Evolutionary conservation across 30 jellyfish, hydroid and myxozoan species (phyloP), one percentile per base, ranked within the genome.

Genomic region (Cassiopea andromeda): DNA sequence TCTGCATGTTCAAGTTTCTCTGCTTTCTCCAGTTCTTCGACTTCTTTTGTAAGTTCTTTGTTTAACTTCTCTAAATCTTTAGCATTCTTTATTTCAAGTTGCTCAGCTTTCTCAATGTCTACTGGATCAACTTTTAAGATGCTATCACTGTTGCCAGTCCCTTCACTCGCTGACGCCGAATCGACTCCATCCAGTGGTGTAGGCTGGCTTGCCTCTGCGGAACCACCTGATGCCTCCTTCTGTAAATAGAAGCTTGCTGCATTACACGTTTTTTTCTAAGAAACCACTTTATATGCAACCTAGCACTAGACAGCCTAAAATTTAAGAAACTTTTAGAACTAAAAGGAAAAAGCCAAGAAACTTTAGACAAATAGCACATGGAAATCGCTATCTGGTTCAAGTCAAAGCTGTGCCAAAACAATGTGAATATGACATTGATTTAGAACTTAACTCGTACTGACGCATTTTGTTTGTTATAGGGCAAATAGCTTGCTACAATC

Each of bases 1-100:
- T 87, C 96, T 70, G 71, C 61, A 73, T 91, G 67, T 69, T 86
- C 96, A 59, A 54, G 60, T 71, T 89, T 60, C 54, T 89, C 74
- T 12, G 88, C 96, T 48, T 89, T 87, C 59, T 80, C 87, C 0
- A 81, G 16, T 6, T 82, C 82, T 58, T 89, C 75, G 6, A 46
- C 87, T 70, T 80, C 96, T 45, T 89, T 89, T 27, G 87, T 74
- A 16, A 81, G 78, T 48, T 89, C 91, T 60, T 81, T 82, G 47
- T 68, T 74, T 44, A 75, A 27, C 44, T 71, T 75, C 46, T 80
- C 91, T 10, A 75, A 16, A 69, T 89, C 91, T 69, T 73, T 81
- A 13, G 91, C 15, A 45, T 60, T 60, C 69, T 77, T 87, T 3
- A 70, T 78, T 66, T 87, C 94, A 46, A 77, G 60, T 2, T 61